A percentile compares a stretch with the other conserved stretches of the same genome.
Conservation (phyloP, 2,888 invertebrate species). For the Erpobdella octoculata region DNA sequence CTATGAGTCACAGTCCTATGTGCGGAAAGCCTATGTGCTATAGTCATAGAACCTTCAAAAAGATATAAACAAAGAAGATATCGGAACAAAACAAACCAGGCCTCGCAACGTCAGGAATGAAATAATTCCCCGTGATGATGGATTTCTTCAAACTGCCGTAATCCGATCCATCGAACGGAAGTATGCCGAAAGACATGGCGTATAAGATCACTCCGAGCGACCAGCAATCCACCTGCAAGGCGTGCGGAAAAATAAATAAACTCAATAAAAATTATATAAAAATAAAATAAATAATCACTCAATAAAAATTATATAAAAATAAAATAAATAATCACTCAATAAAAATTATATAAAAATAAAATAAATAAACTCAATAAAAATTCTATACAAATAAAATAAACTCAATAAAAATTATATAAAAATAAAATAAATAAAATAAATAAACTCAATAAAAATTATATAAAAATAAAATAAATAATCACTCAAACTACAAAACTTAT, state of each 20-base stretch:
- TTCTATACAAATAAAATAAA: not conserved
- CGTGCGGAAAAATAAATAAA: not conserved
- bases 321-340: not conserved
- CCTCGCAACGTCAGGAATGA: conserved; percentile 86
- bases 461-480: not conserved
- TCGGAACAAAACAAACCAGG: not conserved
- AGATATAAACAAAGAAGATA: not conserved
- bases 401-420: not conserved
- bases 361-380: not conserved
- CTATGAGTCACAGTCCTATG: too few species aligned
- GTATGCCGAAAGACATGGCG: conserved; percentile 94
- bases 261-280: not conserved
- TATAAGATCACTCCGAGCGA: conserved; percentile 92
- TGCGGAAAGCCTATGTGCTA: too few species aligned
- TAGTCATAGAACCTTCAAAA: not conserved
- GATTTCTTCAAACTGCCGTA: conserved; percentile 91
- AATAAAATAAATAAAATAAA: not conserved
- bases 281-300: not conserved
- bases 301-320: not conserved
- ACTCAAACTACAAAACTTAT: not conserved
- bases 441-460: not conserved
- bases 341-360: not conserved
- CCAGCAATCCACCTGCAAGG: conserved; percentile 61
- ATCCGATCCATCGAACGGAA: conserved; percentile 97
- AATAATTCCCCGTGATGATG: conserved; percentile 93